A percentile compares a stretch with the other conserved stretches of the same genome.
Conservation (phyloP, 2,113 vertebrate species). For the Tricholaema leucomelas region DNA sequence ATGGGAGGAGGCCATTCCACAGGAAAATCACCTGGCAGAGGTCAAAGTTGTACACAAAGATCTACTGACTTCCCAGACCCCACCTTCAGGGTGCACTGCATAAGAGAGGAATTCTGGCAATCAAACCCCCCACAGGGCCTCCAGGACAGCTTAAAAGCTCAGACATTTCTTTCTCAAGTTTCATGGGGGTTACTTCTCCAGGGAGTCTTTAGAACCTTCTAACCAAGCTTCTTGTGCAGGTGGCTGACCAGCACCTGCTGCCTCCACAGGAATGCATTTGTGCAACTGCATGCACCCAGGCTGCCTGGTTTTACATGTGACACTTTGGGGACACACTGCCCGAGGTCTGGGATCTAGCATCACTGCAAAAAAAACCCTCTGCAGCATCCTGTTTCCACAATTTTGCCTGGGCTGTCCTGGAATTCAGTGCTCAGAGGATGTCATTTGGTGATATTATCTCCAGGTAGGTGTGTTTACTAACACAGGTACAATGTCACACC, state of each 20-base stretch:
- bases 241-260: not conserved
- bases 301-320: not conserved
- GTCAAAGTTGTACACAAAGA: not conserved
- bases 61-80: not conserved
- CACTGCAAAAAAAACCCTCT: not conserved
- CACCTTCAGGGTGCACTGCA: not conserved
- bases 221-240: not conserved
- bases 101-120: not conserved
- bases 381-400: rapidly evolving
- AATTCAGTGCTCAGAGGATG: not conserved
- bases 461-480: not conserved
- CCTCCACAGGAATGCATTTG: not conserved
- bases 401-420: not conserved
- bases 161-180: not conserved
- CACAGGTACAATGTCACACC: not conserved
- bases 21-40: constrained; percentile 34
- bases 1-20: not conserved
- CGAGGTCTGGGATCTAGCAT: not conserved
- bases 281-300: rapidly evolving
- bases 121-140: not conserved
- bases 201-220: not conserved
- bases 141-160: not conserved
- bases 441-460: not conserved
- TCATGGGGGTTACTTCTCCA: not conserved
- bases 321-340: not conserved